Evolutionary conservation across 2,113 vertebrate species (phyloP).

Genomic region (Spermophilus dauricus): DNA sequence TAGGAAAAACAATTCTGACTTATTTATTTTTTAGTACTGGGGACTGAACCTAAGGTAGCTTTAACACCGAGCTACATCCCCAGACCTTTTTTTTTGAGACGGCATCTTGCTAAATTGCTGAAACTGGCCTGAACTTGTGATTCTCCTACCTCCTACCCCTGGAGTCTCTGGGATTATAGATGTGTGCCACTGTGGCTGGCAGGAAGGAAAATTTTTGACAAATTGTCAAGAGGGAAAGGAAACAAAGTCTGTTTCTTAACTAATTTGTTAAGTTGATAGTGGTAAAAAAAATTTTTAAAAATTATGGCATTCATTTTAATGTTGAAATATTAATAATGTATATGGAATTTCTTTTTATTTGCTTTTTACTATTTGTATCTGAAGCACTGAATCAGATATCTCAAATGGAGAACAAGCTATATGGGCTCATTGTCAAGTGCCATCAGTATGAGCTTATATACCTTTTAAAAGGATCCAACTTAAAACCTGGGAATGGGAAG

Average conservation of each 20-base stretch:
- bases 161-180: background rate
- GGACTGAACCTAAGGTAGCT: background rate
- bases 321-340: background rate
- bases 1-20: conserved; percentile 6
- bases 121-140: background rate
- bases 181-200: background rate
- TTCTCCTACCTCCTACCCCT: background rate
- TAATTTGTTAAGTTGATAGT: background rate
- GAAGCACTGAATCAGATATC: background rate
- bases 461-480: background rate
- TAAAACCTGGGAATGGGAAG: background rate
- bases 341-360: background rate
- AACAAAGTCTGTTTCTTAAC: conserved; percentile 10
- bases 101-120: background rate
- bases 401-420: background rate
- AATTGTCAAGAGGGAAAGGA: background rate
- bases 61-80: background rate
- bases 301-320: background rate
- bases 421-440: background rate
- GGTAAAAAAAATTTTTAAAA: background rate
- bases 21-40: background rate
- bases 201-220: background rate
- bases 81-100: background rate
- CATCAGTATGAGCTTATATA: background rate
- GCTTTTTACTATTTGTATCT: background rate